A percentile compares a stretch with the other conserved stretches of the same genome.
Conservation (phyloP, 1,140 invertebrate species). For the Anagrus nilaparvatae region DNA sequence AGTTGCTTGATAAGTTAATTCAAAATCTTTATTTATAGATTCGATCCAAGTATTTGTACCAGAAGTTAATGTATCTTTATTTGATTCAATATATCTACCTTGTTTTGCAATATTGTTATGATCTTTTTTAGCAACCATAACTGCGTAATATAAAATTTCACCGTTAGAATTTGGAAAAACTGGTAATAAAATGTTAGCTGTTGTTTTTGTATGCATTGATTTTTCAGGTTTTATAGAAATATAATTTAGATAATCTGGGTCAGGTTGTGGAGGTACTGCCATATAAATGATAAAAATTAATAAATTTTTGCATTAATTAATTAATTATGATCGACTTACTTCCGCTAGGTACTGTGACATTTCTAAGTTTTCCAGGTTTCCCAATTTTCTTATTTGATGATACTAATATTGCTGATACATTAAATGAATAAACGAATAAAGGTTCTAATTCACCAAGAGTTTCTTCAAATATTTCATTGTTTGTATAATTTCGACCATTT, state of each 20-base stretch:
- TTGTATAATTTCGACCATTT: slow-evolving; percentile 8
- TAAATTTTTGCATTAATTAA: too few species aligned
- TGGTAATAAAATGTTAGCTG: slow-evolving; percentile 29
- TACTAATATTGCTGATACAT: slow-evolving; percentile 23
- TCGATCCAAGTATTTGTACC: slow-evolving; percentile 34
- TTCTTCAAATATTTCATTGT: slow-evolving; percentile 18
- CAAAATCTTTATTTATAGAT: slow-evolving; percentile 25
- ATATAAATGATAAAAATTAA: too few species aligned
- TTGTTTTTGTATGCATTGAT: slow-evolving; percentile 24
- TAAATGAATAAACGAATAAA: slow-evolving; percentile 28
- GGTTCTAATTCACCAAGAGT: slow-evolving; percentile 22
- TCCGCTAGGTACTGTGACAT: too few species aligned
- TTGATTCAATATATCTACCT: slow-evolving; percentile 23
- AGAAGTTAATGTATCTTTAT: too few species aligned
- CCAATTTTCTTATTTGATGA: too few species aligned
- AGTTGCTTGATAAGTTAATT: slow-evolving; percentile 30
- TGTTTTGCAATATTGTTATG: slow-evolving; percentile 13
- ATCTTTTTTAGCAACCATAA: slow-evolving; percentile 26
- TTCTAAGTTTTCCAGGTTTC: too few species aligned
- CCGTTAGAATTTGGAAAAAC: slow-evolving; percentile 27
- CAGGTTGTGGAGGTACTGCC: slow-evolving; percentile 29
- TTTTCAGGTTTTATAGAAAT: slow-evolving; percentile 31
- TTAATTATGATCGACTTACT: too few species aligned
- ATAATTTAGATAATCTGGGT: slow-evolving; percentile 23
- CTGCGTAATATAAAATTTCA: slow-evolving; percentile 28